Evolutionary conservation across 2,797 vertebrate species (phyloP).

Genomic region (Macrochelys suwanniensis): DNA sequence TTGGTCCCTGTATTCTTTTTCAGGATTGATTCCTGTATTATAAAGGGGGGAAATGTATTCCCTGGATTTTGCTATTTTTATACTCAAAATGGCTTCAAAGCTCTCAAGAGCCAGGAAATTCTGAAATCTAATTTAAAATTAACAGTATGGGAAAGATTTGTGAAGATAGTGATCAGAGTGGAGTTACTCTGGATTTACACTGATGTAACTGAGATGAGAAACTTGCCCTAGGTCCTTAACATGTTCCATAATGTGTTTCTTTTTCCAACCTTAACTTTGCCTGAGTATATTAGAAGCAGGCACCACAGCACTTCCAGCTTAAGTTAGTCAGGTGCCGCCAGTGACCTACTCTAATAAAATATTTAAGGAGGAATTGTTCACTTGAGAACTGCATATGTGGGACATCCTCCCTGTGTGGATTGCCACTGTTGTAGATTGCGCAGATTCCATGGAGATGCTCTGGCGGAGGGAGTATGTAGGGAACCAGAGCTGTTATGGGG

Average conservation of each 20-base stretch:
- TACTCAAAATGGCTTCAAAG: neutral
- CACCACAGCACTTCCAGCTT: neutral
- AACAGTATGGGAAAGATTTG: neutral
- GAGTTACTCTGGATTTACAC: neutral
- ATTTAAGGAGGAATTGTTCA: neutral
- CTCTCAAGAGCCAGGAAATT: neutral
- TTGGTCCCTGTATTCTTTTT: neutral
- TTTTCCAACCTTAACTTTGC: neutral
- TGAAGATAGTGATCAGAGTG: fast-evolving
- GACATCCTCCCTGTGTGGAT: neutral
- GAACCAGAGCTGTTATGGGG: neutral
- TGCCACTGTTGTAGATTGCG: neutral
- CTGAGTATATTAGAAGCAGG: neutral
- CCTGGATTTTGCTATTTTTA: neutral
- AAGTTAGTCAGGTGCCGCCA: neutral
- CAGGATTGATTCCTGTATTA: neutral
- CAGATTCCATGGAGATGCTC: neutral
- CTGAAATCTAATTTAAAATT: neutral
- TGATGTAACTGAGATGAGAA: neutral
- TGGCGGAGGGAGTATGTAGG: neutral
- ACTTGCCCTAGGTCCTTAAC: neutral
- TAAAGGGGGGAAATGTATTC: neutral
- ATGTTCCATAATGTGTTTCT: neutral
- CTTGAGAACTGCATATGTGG: neutral
- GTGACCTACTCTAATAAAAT: neutral